Conservation (phyloP, 2,797 vertebrate genomes). For the Anguilla marmorata region DNA sequence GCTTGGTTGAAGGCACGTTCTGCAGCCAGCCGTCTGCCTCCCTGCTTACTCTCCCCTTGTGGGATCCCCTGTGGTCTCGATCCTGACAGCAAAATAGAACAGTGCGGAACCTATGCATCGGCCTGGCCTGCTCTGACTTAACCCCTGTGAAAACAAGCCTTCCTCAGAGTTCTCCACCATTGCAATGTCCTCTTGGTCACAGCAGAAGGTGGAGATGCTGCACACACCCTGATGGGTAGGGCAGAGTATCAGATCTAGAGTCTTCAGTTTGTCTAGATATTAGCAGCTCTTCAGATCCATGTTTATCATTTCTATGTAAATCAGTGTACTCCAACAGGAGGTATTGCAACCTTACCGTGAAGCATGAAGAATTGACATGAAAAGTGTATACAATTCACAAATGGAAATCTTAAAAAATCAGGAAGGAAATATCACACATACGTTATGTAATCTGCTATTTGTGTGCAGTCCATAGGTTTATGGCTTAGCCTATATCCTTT, state of each 20-base stretch:
- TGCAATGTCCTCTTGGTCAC: constrained; percentile 31
- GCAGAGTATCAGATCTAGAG: neutral
- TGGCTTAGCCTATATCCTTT: neutral
- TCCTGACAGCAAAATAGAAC: constrained; percentile 33
- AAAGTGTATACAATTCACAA: constrained; percentile 19
- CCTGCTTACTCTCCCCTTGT: neutral
- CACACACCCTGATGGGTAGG: constrained; percentile 22
- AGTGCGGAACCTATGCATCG: constrained; percentile 57
- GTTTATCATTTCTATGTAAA: neutral
- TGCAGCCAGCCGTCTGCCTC: constrained; percentile 8
- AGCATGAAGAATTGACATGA: constrained; percentile 52
- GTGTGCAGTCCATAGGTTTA: neutral
- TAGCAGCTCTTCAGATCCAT: neutral
- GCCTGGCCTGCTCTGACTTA: constrained; percentile 54
- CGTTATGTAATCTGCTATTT: constrained; percentile 45
- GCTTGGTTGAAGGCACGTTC: constrained; percentile 10
- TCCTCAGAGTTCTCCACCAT: constrained; percentile 48
- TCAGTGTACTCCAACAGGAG: neutral
- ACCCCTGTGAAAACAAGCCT: constrained; percentile 63
- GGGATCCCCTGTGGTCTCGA: neutral
- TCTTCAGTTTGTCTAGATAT: neutral
- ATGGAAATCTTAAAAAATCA: neutral
- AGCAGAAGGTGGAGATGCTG: constrained; percentile 30
- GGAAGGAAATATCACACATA: constrained; percentile 33
- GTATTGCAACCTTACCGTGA: neutral